A percentile compares a stretch with the other conserved stretches of the same genome.
phyloP scores from a whole-genome alignment of 2,797 vertebrate genomes.

The Phalanger gymnotis region DNA sequence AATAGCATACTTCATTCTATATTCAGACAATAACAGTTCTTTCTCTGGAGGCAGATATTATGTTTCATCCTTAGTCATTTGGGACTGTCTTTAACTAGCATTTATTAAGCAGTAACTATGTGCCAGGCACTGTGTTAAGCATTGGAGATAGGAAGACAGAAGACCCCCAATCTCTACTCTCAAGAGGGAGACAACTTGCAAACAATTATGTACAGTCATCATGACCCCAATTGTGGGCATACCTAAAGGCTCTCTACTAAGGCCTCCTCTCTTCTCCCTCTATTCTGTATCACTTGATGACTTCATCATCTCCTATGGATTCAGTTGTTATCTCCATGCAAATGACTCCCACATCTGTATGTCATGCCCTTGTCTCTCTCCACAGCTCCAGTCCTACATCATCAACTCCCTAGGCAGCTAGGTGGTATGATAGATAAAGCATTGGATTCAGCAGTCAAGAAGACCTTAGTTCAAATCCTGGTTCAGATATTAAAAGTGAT shows the following conservation, averaged over 20 bases:
- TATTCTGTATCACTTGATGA: neutral
- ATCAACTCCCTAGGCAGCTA: neutral
- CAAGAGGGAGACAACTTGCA: neutral
- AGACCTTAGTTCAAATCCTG: neutral
- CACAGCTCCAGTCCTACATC: neutral
- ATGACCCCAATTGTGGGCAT: neutral
- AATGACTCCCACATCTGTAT: neutral
- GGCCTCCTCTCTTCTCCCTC: neutral
- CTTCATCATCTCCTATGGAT: neutral
- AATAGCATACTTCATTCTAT: too few species aligned
- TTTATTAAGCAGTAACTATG: neutral
- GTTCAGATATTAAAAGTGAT: neutral
- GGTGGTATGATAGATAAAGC: neutral
- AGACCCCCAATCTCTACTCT: neutral
- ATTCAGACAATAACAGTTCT: too few species aligned
- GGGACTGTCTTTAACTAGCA: neutral
- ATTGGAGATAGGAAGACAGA: neutral
- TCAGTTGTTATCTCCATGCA: neutral
- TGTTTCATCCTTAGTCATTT: neutral
- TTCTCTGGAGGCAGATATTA: neutral
- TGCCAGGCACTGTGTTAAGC: neutral
- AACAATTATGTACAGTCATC: neutral
- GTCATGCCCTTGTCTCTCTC: neutral
- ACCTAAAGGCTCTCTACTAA: neutral
- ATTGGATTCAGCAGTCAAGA: neutral